These are phyloP conservation scores for Trogon surrucura DNA, from an alignment of 2,113 vertebrate genomes.

Conservation along the genomic window DNA sequence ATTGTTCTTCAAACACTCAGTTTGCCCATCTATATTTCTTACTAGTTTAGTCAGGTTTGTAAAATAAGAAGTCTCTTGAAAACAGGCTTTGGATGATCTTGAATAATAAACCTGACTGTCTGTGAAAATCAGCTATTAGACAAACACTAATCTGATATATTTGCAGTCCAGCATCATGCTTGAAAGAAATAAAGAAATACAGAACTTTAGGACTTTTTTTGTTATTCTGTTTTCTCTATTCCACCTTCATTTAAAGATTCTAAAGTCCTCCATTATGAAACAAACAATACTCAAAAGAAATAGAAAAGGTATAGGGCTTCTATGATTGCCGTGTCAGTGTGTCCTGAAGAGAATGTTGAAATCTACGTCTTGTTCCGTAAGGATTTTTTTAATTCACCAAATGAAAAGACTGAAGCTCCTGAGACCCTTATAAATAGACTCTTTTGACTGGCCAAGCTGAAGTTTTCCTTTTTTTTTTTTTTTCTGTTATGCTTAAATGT, in stretches of 20 bases:
- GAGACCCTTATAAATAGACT: background rate
- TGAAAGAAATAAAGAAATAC: background rate
- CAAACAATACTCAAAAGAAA: background rate
- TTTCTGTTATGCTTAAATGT: background rate
- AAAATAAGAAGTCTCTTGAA: background rate
- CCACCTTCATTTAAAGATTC: background rate
- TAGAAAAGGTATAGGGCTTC: background rate
- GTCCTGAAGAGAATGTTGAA: background rate
- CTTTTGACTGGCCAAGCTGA: background rate
- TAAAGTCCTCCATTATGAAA: background rate
- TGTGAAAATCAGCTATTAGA: background rate
- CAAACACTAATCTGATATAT: background rate
- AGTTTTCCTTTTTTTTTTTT: background rate
- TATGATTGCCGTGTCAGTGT: background rate
- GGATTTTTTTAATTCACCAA: background rate
- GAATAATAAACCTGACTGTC: background rate
- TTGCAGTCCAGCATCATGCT: background rate
- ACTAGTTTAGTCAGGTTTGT: background rate
- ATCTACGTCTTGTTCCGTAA: background rate
- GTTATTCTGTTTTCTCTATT: background rate
- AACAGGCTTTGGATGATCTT: background rate
- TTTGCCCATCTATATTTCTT: slow-evolving; percentile 1
- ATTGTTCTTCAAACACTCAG: background rate
- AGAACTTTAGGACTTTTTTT: background rate
- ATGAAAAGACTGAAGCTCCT: background rate